Base-by-base conservation (phyloP, 2,888 invertebrate species). In the Platynereis dumerilii region DNA sequence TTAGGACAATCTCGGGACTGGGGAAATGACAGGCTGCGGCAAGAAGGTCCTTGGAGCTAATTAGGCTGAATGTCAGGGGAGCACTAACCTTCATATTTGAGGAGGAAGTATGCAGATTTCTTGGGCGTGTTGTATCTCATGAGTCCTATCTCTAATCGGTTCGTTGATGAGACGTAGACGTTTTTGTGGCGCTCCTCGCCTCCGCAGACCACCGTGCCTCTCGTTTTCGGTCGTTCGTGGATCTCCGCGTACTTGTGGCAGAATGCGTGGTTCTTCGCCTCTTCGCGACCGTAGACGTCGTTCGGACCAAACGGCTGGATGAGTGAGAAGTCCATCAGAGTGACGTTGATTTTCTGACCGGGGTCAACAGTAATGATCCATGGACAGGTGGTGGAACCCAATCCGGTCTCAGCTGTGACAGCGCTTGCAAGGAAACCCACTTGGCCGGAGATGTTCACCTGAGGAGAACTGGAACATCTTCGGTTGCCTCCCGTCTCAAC, bases 21-120 rank as follows among this genome's bases (percentile, higher is more conserved):
- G 34, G 34, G 34, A 34, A 34, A 34, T 34, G 34, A 34, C 34
- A 34, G 34, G 34, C 34, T 34, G 34, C 34, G 5, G 34, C 34
- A 34, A 34, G n/a, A n/a, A n/a, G 34, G 34, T 34, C 34, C 34
- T 34, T 34, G 7, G 12, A 34, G 34, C 34, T 34, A 34, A 34
- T 34, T 34, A 34, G 12, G 34, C 34, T 34, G 34, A 34, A 34
- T 34, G 34, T 34, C 34, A 34, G 5, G 34, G 34, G 34, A 34
- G 34, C 34, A 28, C 56, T 22, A 55, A 69, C 69, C 58, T 60
- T 69, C 48, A 52, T 67, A 69, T 28, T 61, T 48, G 42, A 69
- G 55, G 5, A 69, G 64, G 55, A 69, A 69, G 29, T 64, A 64
- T 26, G 56, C 58, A n/a, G 39, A 27, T 26, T 53, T 44, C 26